Evolutionary conservation across 2,113 vertebrate genomes (phyloP).

Genomic region (Ammodytes marinus): DNA sequence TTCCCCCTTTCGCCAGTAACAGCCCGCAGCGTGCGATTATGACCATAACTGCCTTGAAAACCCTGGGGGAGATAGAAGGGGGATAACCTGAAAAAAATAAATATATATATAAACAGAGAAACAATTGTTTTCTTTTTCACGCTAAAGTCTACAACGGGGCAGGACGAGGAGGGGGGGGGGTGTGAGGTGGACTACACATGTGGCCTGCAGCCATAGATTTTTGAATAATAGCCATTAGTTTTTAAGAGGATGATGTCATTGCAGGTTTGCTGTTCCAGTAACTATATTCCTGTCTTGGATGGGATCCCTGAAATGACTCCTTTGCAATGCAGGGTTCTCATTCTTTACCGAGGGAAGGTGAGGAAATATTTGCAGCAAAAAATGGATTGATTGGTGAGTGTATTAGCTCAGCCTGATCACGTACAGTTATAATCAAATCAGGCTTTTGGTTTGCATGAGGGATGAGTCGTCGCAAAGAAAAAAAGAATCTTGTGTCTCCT

Average conservation of each 20-base stretch:
- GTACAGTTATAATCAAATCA: constrained; percentile 5
- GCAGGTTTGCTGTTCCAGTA: constrained; percentile 77
- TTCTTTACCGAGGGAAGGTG: constrained; percentile 21
- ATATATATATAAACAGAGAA: constrained; percentile 54
- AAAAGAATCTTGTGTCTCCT: background rate
- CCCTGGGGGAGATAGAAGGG: background rate
- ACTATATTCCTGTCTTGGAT: constrained; percentile 76
- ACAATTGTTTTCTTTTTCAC: constrained; percentile 69
- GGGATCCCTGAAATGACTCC: constrained; percentile 60
- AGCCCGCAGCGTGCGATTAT: constrained; percentile 21
- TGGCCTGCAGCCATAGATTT: constrained; percentile 72
- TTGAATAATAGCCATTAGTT: constrained; percentile 80
- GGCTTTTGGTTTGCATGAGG: constrained; percentile 8
- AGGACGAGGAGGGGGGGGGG: constrained; percentile 2
- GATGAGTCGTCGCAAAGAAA: background rate
- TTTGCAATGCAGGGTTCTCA: constrained; percentile 40
- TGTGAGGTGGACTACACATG: constrained; percentile 53
- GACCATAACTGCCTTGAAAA: constrained; percentile 29
- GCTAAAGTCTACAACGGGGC: constrained; percentile 25
- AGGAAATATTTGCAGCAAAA: constrained; percentile 50
- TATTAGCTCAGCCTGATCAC: constrained; percentile 4
- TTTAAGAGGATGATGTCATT: constrained; percentile 80
- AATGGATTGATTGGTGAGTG: constrained; percentile 4
- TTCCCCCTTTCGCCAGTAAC: constrained; percentile 18
- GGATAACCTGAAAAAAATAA: constrained; percentile 44